A percentile compares a stretch with the other conserved stretches of the same genome.
These are phyloP conservation scores for Nomada ferruginata DNA, from an alignment of 2,888 invertebrate genomes.

Conservation along the genomic window DNA sequence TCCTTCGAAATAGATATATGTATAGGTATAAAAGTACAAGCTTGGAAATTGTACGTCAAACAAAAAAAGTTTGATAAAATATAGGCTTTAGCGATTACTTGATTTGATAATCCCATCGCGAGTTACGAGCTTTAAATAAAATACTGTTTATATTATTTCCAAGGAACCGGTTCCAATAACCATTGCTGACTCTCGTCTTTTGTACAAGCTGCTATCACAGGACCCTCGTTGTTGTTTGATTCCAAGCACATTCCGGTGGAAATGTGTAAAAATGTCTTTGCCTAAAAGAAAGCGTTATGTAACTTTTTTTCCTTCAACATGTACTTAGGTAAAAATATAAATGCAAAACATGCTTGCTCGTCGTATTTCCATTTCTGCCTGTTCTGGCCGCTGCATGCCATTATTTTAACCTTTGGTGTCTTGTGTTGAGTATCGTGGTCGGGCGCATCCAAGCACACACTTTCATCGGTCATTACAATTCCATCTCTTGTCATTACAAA, in stretches of 20 bases:
- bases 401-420: constrained; percentile 88
- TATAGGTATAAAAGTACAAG: constrained; percentile 13
- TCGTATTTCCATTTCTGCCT: constrained; percentile 90
- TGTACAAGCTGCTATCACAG: constrained; percentile 87
- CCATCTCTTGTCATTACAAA: constrained; percentile 90
- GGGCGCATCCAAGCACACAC: constrained; percentile 92
- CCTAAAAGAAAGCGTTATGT: constrained; percentile 79
- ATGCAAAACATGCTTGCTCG: constrained; percentile 80
- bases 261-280: constrained; percentile 85
- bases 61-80: constrained; percentile 20
- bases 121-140: background rate
- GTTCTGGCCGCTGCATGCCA: constrained; percentile 88
- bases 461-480: constrained; percentile 94
- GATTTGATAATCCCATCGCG: constrained; percentile 2
- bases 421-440: constrained; percentile 85
- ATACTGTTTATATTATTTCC: constrained; percentile 85
- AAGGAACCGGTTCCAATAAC: constrained; percentile 88
- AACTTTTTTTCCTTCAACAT: background rate
- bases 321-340: background rate
- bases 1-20: background rate
- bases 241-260: constrained; percentile 87
- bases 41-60: background rate
- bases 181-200: constrained; percentile 88
- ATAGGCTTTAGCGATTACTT: background rate
- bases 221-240: constrained; percentile 84